These are phyloP conservation scores for Neolamprologus tretocephalus DNA, from an alignment of 2,113 vertebrate genomes.

Conservation along the genomic window DNA sequence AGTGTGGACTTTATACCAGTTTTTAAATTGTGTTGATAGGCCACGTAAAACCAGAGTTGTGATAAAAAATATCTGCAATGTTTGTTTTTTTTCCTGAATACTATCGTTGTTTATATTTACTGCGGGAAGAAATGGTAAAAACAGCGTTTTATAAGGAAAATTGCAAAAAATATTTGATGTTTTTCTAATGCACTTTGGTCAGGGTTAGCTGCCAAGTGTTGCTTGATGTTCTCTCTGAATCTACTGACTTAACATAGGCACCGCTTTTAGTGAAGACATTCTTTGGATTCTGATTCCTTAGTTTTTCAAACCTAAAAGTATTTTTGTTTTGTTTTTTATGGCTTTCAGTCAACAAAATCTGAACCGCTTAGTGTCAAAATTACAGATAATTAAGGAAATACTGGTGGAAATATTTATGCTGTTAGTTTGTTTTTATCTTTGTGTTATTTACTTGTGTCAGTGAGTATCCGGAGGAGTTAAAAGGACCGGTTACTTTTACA, in stretches of 20 bases:
- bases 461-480: neutral
- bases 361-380: neutral
- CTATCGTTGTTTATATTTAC: too few species aligned
- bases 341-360: neutral
- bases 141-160: accelerated
- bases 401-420: neutral
- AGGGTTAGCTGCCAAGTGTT: neutral
- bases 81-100: too few species aligned
- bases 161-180: neutral
- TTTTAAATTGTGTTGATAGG: too few species aligned
- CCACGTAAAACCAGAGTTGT: too few species aligned
- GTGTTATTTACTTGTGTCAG: neutral
- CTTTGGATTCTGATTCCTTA: neutral
- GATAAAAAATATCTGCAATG: too few species aligned
- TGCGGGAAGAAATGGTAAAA: too few species aligned
- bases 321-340: neutral
- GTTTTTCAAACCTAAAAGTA: neutral
- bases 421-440: neutral
- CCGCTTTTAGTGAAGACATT: neutral
- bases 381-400: neutral
- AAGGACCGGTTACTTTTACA: neutral
- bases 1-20: too few species aligned
- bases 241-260: neutral
- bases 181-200: neutral
- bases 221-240: neutral